Evolutionary conservation across 2,113 vertebrate genomes (phyloP), one percentile per base, ranked within the genome.

Genomic region (Corvus moneduloides): DNA sequence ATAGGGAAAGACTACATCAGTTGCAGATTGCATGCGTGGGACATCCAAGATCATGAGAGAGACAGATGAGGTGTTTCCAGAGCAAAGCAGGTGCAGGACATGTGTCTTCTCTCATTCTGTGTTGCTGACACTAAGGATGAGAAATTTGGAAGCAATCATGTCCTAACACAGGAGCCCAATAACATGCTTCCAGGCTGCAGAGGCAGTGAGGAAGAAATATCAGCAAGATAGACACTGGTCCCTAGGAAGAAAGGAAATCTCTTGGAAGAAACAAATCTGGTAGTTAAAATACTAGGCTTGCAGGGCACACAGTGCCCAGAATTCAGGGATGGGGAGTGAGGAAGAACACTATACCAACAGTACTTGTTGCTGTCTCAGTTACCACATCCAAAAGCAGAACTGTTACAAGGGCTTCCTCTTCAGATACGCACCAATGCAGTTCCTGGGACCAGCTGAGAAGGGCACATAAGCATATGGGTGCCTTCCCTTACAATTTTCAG

Each of bases 361-460:
- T 28, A 5, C 23, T 67, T 0, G 0, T 26, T 78, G 52, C n/a
- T 64, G 27, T 9, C 30, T 24, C 22, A 30, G 32, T 13, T 63
- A 69, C 21, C 49, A 62, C 19, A n/a, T 16, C 9, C 37, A 84
- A 46, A 54, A 66, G 63, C 39, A 88, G 19, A 64, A 48, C 7
- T 11, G 4, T 13, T 30, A 67, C 7, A 37, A 43, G 16, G 9
- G 6, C 32, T 66, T 84, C 10, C 35, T 54, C 46, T 52, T 67
- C 68, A 61, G 46, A 43, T 64, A 98, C 98, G 41, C 94, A 99
- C 99, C 99, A 32, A 99, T 99, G 61, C 99, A 99, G 97, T 99
- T 99, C 83, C 99, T 98, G 54, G 98, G 98, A 62, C 99, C 99
- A 10, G 99, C 99, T 33, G 99, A 99, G 95, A 99, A 99, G 44